Evolutionary conservation across 2,888 invertebrate genomes (phyloP), one percentile per base, ranked within the genome.

Genomic region (Noctua fimbriata): DNA sequence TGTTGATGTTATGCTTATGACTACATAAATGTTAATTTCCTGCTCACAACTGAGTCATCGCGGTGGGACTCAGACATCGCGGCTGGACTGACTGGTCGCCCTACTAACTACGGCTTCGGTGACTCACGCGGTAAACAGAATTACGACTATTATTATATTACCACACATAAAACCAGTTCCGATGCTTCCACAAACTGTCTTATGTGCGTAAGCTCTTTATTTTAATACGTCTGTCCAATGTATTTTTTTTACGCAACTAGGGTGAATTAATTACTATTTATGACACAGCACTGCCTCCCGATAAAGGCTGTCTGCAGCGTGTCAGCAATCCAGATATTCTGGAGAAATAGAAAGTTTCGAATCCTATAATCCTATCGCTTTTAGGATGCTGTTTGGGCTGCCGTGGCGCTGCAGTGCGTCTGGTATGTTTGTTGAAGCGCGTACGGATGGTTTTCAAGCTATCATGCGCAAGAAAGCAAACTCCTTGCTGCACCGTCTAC

Each of bases 31-130:
- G 32, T 36, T 52, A 32, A 60, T 76, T 75, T 81, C 75, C 69
- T 47, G 24, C 58, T 36, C 36, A 65, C 10, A 10, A 52, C 5
- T 83, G 75, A 83, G 65, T 83, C 78, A 83, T 63, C n/a, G 70
- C 67, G 73, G 28, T 75, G 69, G 66, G 55, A 63, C 18, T 28
- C 36, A 70, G 60, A 71, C 67, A 49, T 55, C 60, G 73, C 28
- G 58, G 65, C 32, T 36, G 24, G 7, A 18, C 47, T 28, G 24
- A 58, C 58, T 86, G 84, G 86, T 85, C 78, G 83, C 79, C 86
- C 85, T 79, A 89, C 86, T 73, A 70, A 81, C 85, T 89, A 88
- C 80, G 89, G 86, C 90, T 89, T 88, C 89, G 10, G 69, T 90
- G 91, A 90, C 73, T 90, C 90, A 90, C 47, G 63, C 77, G 65